Evolutionary conservation across 1,140 invertebrate species (phyloP), one percentile per base, ranked within the genome.

Genomic region (Portunus trituberculatus): DNA sequence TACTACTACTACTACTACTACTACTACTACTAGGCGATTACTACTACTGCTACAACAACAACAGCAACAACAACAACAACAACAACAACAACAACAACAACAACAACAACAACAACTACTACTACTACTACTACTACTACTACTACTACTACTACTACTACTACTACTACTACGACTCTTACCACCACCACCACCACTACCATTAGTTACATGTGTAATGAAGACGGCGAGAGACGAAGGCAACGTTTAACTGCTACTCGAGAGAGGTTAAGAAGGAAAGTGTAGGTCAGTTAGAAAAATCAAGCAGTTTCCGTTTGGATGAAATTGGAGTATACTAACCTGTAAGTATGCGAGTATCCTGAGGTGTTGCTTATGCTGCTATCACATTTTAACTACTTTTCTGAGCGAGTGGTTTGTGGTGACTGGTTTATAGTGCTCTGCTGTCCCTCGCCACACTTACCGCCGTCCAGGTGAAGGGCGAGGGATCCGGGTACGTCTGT

Each of bases 401-500:
- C 39, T 39, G 39, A 39, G 39, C 6, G 39, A 39, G 1, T 39
- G 39, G 39, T 39, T 39, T 39, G 39, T 39, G 39, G 1, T 39
- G 39, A 39, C 39, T 39, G 39, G 39, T 39, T 39, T 39, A 6
- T 39, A 6, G 1, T 39, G 39, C 39, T 6, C 39, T 39, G 39
- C 39, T 39, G 6, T 6, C 39, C 39, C 39, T 59, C 52, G 2
- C 52, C 52, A 59, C 45, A 91, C 87, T 67, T 67, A 94, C 93
- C 93, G 4, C 93, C 93, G 16, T 94, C 84, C 29, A 94, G 59
- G 52, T 94, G 87, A 48, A 94, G 93, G 12, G 67, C 28, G 31
- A 94, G 93, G 16, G 86, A 48, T 0, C 93, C 93, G 4, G 46
- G 46, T 0, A 90, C 32, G 14, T 86, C 82, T 25, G 93, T 67